Evolutionary conservation across 2,888 invertebrate genomes (phyloP).

Genomic region (Eretmocerus hayati): DNA sequence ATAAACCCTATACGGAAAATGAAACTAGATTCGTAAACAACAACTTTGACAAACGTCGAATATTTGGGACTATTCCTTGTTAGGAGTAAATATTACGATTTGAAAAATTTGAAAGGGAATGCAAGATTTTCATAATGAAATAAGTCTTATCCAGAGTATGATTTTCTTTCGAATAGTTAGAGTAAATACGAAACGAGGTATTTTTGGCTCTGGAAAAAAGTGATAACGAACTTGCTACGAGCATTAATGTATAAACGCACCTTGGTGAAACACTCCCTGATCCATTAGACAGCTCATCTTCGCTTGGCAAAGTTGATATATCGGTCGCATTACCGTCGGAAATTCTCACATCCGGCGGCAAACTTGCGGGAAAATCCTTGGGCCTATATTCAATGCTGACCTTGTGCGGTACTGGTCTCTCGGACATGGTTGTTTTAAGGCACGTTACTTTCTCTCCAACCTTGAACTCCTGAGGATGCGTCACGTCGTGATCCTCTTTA

Average conservation of each 20-base stretch:
- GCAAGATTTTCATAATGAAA: neutral
- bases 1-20: too few relatives aligned
- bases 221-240: too few relatives aligned
- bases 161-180: too few relatives aligned
- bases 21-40: too few relatives aligned
- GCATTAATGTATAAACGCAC: conserved; percentile 11
- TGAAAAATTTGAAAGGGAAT: neutral
- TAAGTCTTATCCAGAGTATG: too few relatives aligned
- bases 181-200: too few relatives aligned
- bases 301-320: conserved; percentile 42
- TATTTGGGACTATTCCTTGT: too few relatives aligned
- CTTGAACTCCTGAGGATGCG: conserved; percentile 45
- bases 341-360: conserved; percentile 45
- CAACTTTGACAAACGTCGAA: too few relatives aligned
- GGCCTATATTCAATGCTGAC: conserved; percentile 49
- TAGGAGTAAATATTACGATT: too few relatives aligned
- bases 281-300: conserved; percentile 56
- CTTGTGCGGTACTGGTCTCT: conserved; percentile 46
- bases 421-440: conserved; percentile 41
- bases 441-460: conserved; percentile 48
- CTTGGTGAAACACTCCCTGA: conserved; percentile 52
- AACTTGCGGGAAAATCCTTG: conserved; percentile 41
- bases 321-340: conserved; percentile 52
- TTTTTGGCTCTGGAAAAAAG: too few relatives aligned
- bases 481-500: conserved; percentile 18